Conservation (phyloP, 1,140 invertebrate genomes). For the Eriocheir sinensis region DNA sequence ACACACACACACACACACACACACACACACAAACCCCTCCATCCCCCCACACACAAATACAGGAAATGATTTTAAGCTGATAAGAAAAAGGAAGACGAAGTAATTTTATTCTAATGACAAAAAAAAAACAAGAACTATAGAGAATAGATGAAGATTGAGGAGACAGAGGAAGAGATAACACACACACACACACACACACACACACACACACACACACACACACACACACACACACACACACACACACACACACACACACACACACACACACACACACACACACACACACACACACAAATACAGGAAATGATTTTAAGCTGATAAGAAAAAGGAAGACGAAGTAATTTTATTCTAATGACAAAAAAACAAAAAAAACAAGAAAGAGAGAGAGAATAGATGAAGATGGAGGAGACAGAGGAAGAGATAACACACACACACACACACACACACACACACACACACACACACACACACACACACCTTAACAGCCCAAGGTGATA, state of each 20-base stretch:
- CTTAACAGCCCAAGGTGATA: neutral
- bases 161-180: too few species aligned
- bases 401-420: neutral
- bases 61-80: too few species aligned
- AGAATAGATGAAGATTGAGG: too few species aligned
- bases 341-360: too few species aligned
- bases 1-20: too few species aligned
- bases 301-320: too few species aligned
- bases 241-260: neutral
- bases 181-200: neutral
- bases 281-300: conserved; percentile 10
- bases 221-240: neutral
- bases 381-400: neutral
- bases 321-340: too few species aligned
- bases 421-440: neutral
- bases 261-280: conserved; percentile 39
- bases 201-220: neutral
- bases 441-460: conserved; percentile 41
- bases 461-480: conserved; percentile 36
- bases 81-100: too few species aligned
- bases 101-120: too few species aligned
- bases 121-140: too few species aligned
- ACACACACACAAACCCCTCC: too few species aligned
- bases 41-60: too few species aligned
- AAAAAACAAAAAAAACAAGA: neutral